These are phyloP conservation scores for Cyclophora albipunctata DNA, from an alignment of 2,888 invertebrate species.

Conservation along the genomic window DNA sequence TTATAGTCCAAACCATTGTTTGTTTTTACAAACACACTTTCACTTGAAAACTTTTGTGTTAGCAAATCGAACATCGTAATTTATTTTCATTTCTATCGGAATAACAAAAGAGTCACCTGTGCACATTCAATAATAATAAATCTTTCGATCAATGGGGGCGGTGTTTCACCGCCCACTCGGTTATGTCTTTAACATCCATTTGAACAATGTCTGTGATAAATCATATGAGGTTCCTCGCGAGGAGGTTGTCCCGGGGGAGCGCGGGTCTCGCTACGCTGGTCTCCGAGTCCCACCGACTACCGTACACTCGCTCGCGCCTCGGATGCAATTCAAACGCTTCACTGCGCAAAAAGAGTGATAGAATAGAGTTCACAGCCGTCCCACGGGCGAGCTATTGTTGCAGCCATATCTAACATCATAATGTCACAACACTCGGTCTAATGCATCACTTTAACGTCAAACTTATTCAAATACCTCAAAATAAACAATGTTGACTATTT, in stretches of 20 bases:
- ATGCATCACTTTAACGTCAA: too few species aligned
- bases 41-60: constrained; percentile 14
- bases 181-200: constrained; percentile 26
- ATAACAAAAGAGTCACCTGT: constrained; percentile 35
- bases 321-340: constrained; percentile 32
- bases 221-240: constrained; percentile 21
- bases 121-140: constrained; percentile 49
- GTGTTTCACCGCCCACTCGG: constrained; percentile 31
- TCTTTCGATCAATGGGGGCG: constrained; percentile 41
- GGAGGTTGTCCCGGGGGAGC: constrained; percentile 11
- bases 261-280: constrained; percentile 22
- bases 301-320: constrained; percentile 21
- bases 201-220: constrained; percentile 30
- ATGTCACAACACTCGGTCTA: constrained; percentile 17
- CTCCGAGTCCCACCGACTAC: constrained; percentile 13
- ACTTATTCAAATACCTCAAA: too few species aligned
- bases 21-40: constrained; percentile 16
- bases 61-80: constrained; percentile 6
- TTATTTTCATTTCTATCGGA: constrained; percentile 15
- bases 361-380: constrained; percentile 51
- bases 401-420: constrained; percentile 30
- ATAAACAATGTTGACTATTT: too few species aligned
- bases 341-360: constrained; percentile 40
- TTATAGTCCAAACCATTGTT: constrained; percentile 16
- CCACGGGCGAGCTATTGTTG: constrained; percentile 44